A percentile compares a stretch with the other conserved stretches of the same genome.
These are phyloP conservation scores for Pollachius pollachius DNA, from an alignment of 2,113 vertebrate genomes.

Conservation along the genomic window DNA sequence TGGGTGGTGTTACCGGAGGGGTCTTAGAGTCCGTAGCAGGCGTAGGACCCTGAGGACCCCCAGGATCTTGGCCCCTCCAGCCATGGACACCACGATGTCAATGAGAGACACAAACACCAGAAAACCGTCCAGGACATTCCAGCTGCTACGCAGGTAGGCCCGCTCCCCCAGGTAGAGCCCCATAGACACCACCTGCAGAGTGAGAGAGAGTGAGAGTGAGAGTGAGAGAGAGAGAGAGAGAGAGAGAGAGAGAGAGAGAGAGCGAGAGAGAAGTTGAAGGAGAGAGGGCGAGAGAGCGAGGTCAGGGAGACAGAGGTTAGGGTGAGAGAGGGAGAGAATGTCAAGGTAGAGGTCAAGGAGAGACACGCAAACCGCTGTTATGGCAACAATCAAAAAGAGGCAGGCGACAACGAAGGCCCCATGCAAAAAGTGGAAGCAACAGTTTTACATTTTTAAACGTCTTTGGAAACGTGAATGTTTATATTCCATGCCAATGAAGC, in stretches of 20 bases:
- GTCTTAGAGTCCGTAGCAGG: constrained; percentile 62
- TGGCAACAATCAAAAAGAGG: neutral
- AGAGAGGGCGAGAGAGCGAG: neutral
- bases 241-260: neutral
- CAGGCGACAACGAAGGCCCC: neutral
- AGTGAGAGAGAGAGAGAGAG: neutral
- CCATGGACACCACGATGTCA: constrained; percentile 70
- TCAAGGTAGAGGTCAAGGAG: neutral
- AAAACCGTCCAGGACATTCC: constrained; percentile 70
- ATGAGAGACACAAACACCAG: constrained; percentile 67
- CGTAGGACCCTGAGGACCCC: constrained; percentile 68
- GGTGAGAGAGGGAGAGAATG: neutral
- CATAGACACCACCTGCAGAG: constrained; percentile 61
- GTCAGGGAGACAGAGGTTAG: neutral
- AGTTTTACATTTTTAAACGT: neutral
- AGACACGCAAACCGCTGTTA: neutral
- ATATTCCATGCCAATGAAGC: too few species aligned
- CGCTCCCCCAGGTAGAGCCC: constrained; percentile 64
- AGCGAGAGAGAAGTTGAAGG: neutral
- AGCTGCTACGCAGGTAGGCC: constrained; percentile 68
- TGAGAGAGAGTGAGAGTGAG: neutral
- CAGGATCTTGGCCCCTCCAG: constrained; percentile 67
- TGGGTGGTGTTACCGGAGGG: constrained; percentile 72
- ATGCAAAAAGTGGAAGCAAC: constrained; percentile 1
- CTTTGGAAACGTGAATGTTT: neutral